Evolutionary conservation across 2,113 vertebrate genomes (phyloP).

Genomic region (Ceratotherium simum): DNA sequence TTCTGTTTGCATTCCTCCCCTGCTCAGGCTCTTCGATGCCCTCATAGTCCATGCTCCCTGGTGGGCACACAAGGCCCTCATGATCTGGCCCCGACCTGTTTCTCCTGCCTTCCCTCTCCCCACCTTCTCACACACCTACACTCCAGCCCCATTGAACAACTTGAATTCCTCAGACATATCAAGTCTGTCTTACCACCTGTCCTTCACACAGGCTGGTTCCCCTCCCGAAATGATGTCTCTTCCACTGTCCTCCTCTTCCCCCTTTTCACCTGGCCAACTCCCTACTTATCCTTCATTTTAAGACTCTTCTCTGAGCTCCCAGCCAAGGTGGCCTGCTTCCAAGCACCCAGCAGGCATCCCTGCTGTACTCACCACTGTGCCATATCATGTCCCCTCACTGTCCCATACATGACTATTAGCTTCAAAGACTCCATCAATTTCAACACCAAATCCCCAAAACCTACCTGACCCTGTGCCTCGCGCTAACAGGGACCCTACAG

Average conservation of each 20-base stretch:
- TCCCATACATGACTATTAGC: background rate
- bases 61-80: background rate
- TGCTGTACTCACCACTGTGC: fast-evolving
- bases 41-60: background rate
- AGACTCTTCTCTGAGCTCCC: background rate
- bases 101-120: background rate
- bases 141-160: background rate
- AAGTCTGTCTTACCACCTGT: background rate
- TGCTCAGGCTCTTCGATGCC: background rate
- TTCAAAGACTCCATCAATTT: background rate
- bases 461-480: background rate
- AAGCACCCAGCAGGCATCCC: background rate
- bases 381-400: background rate
- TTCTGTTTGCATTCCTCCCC: background rate
- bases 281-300: background rate
- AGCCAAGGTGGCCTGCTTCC: background rate
- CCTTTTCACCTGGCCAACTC: background rate
- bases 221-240: background rate
- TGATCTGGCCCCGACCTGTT: background rate
- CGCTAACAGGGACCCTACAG: background rate
- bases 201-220: no score
- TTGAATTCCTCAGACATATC: background rate
- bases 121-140: background rate
- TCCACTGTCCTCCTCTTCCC: background rate
- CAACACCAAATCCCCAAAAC: background rate